Base-by-base conservation (phyloP, 1,140 invertebrate species). In the Polypedilum vanderplanki region DNA sequence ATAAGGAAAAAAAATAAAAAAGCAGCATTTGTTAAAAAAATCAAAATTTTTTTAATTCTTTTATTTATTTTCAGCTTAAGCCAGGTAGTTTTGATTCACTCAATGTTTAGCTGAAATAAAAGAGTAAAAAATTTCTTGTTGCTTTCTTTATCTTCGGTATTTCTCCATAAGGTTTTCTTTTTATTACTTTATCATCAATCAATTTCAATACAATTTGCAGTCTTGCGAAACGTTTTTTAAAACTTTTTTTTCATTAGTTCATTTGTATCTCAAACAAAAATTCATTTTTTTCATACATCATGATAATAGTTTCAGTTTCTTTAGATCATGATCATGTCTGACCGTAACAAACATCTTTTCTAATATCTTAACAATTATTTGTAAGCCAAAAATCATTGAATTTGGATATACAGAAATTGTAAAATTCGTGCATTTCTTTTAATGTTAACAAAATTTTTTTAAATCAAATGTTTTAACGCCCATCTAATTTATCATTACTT, bases 131-230 rank as follows among this genome's bases (percentile, higher is more conserved):
- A 57, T n/a, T 15, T 15, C 10, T 57, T 33, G 24, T 33, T 33
- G 24, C 24, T 33, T 33, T 33, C 5, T 5, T 57, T 57, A 57
- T n/a, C n/a, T 57, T 57, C 46, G 46, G 46, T 57, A 57, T 57
- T 57, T 57, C 12, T n/a, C 46, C 46, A 57, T 57, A 57, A 57
- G 46, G n/a, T 57, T 57, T 57, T 57, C 46, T 57, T 57, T 57
- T 57, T 57, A 33, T 57, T 57, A 57, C 15, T 46, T 57, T n/a
- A n/a, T 57, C 46, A 57, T 57, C 46, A 57, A 57, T 57, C 46
- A 57, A n/a, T 33, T 33, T 33, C 24, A 33, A 33, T 33, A 33
- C 24, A 33, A 57, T n/a, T 57, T 57, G 46, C 46, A 57, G 46
- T 57, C 46, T 57, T 57, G 12, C 46, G 12, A n/a, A 57, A n/a